Conservation (phyloP, 2,113 vertebrate genomes). For the Ammodytes marinus region DNA sequence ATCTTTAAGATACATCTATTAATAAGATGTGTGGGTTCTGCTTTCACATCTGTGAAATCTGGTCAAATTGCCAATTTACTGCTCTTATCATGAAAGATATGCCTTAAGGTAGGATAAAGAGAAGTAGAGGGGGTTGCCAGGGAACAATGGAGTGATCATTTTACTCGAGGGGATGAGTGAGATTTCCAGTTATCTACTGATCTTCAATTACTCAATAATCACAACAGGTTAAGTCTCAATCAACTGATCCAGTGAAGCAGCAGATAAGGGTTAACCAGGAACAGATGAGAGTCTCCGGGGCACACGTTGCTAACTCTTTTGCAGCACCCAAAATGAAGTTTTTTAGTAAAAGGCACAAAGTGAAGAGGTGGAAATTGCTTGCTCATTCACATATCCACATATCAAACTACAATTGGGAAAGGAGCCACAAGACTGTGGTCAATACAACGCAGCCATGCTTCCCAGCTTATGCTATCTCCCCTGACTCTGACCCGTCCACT, state of each 20-base stretch:
- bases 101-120: slow-evolving; percentile 32
- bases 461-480: slow-evolving; percentile 18
- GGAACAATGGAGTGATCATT: slow-evolving; percentile 41
- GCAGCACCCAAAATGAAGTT: not conserved
- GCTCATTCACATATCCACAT: slow-evolving; percentile 3
- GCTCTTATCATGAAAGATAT: slow-evolving; percentile 47
- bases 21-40: slow-evolving; percentile 38
- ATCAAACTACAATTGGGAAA: slow-evolving; percentile 9
- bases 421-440: slow-evolving; percentile 9
- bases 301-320: slow-evolving; percentile 27
- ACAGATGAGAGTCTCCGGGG: slow-evolving; percentile 72
- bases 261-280: slow-evolving; percentile 71
- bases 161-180: slow-evolving; percentile 58
- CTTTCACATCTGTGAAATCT: slow-evolving; percentile 41
- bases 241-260: slow-evolving; percentile 69
- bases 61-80: slow-evolving; percentile 55
- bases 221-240: slow-evolving; percentile 75
- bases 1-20: slow-evolving; percentile 22
- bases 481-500: slow-evolving; percentile 2
- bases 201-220: slow-evolving; percentile 81
- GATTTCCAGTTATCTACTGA: slow-evolving; percentile 76
- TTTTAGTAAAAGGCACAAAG: slow-evolving; percentile 21
- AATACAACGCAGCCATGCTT: slow-evolving; percentile 4
- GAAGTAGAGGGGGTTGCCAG: too few species aligned
- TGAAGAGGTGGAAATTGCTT: slow-evolving; percentile 8